phyloP scores from a whole-genome alignment of 2,888 invertebrate genomes.

The Perithous albicinctus region DNA sequence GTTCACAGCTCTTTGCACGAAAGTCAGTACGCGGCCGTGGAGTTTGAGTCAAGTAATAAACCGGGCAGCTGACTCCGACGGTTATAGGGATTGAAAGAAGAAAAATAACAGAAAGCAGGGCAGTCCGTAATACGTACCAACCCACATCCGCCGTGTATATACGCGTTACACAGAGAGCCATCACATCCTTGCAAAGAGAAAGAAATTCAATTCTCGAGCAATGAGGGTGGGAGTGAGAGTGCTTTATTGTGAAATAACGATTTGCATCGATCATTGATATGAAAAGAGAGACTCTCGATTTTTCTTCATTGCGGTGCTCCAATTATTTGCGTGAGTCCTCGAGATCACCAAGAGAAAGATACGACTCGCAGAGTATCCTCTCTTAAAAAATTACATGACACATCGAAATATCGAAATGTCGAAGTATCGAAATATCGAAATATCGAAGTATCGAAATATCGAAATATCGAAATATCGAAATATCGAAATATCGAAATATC shows the following conservation, averaged over 20 bases:
- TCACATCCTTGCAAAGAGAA: conserved; percentile 16
- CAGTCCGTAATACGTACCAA: conserved; percentile 11
- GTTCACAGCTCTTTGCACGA: conserved; percentile 1
- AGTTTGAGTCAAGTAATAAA: conserved; percentile 25
- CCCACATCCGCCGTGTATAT: conserved; percentile 12
- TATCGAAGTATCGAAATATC: too few species aligned
- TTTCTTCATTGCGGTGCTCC: conserved; percentile 46
- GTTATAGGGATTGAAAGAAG: conserved; percentile 8
- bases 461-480: too few species aligned
- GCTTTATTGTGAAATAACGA: neutral
- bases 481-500: too few species aligned
- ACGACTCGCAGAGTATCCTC: too few species aligned
- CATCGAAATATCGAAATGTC: too few species aligned
- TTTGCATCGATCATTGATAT: conserved; percentile 37
- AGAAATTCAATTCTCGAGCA: conserved; percentile 56
- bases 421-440: too few species aligned
- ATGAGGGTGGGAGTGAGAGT: conserved; percentile 23
- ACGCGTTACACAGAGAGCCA: neutral
- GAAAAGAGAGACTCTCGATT: conserved; percentile 34
- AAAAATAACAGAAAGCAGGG: conserved; percentile 6
- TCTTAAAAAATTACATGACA: too few species aligned
- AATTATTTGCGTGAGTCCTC: conserved; percentile 47
- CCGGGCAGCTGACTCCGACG: conserved; percentile 25
- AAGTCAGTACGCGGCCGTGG: neutral
- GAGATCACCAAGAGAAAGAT: conserved; percentile 10